phyloP scores from a whole-genome alignment of 30 jellyfish, hydroid and myxozoan genomes.

The Hydractinia symbiolongicarpus region DNA sequence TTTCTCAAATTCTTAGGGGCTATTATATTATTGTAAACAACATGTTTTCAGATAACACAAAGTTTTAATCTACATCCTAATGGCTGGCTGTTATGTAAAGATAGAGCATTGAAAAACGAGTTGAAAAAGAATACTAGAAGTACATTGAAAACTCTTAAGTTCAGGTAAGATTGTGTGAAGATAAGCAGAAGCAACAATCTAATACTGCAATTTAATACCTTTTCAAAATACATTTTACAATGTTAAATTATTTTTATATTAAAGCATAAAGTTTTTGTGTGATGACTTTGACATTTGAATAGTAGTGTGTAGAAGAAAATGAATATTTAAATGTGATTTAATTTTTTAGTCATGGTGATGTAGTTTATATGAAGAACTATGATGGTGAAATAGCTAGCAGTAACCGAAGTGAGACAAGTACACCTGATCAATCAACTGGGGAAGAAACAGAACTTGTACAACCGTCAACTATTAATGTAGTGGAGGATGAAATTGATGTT shows the following conservation, averaged over 20 bases:
- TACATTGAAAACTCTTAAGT: constrained; percentile 26
- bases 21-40: neutral
- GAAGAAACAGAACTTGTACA: neutral
- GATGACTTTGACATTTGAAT: no score
- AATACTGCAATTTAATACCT: neutral
- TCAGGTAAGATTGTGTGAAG: constrained; percentile 4
- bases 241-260: neutral
- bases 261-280: no score
- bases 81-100: constrained; percentile 42
- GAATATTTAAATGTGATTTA: neutral
- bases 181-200: no score
- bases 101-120: constrained; percentile 27
- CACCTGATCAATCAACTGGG: neutral
- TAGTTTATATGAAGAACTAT: constrained; percentile 52
- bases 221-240: neutral
- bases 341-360: constrained; percentile 83
- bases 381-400: constrained; percentile 3
- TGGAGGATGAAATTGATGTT: constrained; percentile 89
- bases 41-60: constrained; percentile 24
- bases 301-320: no score
- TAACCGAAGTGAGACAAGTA: neutral
- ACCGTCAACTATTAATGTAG: constrained; percentile 30
- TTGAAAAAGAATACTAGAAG: constrained; percentile 26
- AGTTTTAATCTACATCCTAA: constrained; percentile 17
- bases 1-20: neutral